Conservation (phyloP, 2,888 invertebrate species). For the Synanthedon vespiformis region DNA sequence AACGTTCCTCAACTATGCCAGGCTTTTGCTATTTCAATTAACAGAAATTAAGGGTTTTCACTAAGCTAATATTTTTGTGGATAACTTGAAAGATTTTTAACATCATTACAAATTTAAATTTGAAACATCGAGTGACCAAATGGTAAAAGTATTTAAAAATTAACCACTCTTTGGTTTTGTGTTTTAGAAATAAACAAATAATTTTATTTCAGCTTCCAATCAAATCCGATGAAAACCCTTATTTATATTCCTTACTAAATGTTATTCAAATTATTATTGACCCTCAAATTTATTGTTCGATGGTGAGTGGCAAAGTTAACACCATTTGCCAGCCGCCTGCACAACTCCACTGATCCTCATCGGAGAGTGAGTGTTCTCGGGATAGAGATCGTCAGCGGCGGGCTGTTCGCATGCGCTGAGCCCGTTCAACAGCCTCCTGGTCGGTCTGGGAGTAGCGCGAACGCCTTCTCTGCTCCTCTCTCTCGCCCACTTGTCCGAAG, state of each 20-base stretch:
- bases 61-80: no score
- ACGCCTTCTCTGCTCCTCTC: constrained; percentile 34
- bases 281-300: not conserved
- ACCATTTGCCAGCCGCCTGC: constrained; percentile 34
- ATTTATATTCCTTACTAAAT: no score
- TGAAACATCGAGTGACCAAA: no score
- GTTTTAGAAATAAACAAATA: no score
- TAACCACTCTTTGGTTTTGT: no score
- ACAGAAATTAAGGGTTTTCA: not conserved
- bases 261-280: no score
- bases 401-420: constrained; percentile 25
- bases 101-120: no score
- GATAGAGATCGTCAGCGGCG: constrained; percentile 52
- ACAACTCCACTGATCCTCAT: constrained; percentile 19
- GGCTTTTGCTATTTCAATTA: not conserved
- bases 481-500: constrained; percentile 36
- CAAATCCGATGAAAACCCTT: no score
- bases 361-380: constrained; percentile 31
- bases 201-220: no score
- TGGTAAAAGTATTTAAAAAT: no score
- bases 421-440: constrained; percentile 31
- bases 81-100: no score
- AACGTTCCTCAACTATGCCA: no score
- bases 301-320: constrained; percentile 17
- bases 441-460: constrained; percentile 51